These are phyloP conservation scores for Limanda limanda DNA, from an alignment of 2,113 vertebrate species.

Conservation along the genomic window DNA sequence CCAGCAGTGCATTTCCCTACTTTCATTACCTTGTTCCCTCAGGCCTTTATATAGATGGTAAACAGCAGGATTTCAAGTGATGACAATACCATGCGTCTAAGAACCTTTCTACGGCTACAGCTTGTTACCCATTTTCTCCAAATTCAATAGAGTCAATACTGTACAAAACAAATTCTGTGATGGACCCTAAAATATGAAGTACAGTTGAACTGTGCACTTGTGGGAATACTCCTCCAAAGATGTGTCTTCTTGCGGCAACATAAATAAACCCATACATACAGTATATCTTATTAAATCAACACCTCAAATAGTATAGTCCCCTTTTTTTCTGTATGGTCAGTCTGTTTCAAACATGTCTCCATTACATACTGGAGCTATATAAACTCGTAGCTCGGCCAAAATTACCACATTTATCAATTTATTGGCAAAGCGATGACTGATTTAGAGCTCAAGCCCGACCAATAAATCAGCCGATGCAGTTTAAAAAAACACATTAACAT, in stretches of 20 bases:
- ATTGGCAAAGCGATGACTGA: not conserved
- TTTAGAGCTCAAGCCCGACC: not conserved
- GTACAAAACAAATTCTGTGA: not conserved
- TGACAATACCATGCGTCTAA: not conserved
- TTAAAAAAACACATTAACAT: not conserved
- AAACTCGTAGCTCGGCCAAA: not conserved
- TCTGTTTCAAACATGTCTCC: not conserved
- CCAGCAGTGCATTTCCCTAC: constrained; percentile 37
- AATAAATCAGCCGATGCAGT: not conserved
- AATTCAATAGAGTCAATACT: not conserved
- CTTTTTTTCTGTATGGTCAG: too few relatives aligned
- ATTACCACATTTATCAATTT: not conserved
- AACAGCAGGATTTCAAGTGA: not conserved
- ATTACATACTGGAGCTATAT: not conserved
- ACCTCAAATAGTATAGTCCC: too few relatives aligned
- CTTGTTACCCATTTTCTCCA: too few relatives aligned
- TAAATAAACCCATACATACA: not conserved
- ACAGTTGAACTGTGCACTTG: not conserved
- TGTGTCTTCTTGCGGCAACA: not conserved
- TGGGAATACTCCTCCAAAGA: not conserved
- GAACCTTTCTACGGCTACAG: not conserved
- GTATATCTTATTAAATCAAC: too few relatives aligned
- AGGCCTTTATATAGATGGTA: not conserved
- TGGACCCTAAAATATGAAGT: not conserved
- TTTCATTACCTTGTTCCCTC: constrained; percentile 30